A percentile compares a stretch with the other conserved stretches of the same genome.
Evolutionary conservation across 2,113 vertebrate genomes (phyloP).

Genomic region (Burhinus bistriatus): DNA sequence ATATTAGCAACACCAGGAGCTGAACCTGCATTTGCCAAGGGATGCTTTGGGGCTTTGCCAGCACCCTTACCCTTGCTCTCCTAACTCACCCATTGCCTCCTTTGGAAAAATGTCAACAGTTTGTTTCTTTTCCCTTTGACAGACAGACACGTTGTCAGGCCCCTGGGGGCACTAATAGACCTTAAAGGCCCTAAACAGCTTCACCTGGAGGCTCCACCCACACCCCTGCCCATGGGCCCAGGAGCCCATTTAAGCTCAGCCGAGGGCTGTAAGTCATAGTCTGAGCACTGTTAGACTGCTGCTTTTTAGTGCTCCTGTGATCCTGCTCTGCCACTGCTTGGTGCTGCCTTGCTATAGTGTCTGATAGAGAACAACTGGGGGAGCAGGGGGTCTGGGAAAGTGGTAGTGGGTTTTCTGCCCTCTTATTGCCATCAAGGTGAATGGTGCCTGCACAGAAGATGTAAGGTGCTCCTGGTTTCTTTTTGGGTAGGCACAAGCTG

Average conservation of each 20-base stretch:
- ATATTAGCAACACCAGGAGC: not conserved
- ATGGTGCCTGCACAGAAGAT: accelerated
- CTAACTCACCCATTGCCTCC: not conserved
- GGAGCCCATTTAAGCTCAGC: not conserved
- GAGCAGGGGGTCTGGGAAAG: accelerated
- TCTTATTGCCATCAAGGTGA: not conserved
- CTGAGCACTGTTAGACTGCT: accelerated
- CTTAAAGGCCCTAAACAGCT: not conserved
- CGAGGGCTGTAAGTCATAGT: accelerated
- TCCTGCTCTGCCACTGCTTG: accelerated
- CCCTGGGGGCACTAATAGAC: not conserved
- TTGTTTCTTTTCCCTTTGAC: not conserved
- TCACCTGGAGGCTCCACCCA: not conserved
- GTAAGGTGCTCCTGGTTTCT: not conserved
- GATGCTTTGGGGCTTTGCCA: not conserved
- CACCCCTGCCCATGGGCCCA: accelerated
- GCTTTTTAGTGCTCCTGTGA: accelerated
- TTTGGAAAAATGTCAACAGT: not conserved
- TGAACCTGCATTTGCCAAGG: not conserved
- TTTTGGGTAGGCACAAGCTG: not conserved
- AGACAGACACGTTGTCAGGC: not conserved
- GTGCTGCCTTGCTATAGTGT: accelerated
- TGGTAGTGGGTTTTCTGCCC: not conserved
- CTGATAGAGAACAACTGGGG: not conserved
- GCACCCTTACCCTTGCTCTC: not conserved